Evolutionary conservation across 2,113 vertebrate genomes (phyloP).

Genomic region (Jacana jacana): DNA sequence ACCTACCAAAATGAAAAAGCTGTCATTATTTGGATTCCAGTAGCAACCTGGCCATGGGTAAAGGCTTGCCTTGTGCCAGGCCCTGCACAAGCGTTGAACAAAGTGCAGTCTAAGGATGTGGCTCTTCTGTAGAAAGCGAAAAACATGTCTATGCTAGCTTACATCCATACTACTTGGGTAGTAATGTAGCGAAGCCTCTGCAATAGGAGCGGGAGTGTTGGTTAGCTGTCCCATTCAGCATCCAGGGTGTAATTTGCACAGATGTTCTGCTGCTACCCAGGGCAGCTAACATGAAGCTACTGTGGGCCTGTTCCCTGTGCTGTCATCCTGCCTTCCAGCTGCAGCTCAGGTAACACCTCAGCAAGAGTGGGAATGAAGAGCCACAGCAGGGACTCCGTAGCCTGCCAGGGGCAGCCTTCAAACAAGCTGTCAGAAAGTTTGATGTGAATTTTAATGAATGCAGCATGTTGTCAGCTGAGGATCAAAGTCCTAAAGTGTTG

Average conservation of each 20-base stretch:
- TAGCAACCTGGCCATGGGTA: not conserved
- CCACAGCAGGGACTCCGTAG: not conserved
- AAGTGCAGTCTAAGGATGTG: not conserved
- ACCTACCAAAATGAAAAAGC: not conserved
- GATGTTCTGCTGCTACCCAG: not conserved
- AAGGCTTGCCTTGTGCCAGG: not conserved
- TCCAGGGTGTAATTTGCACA: not conserved
- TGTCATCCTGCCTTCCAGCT: not conserved
- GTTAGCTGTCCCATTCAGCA: not conserved
- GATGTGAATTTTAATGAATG: not conserved
- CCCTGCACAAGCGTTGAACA: not conserved
- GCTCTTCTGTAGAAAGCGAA: not conserved
- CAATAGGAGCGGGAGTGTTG: not conserved
- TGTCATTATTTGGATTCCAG: not conserved
- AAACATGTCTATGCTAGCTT: not conserved
- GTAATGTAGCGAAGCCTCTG: not conserved
- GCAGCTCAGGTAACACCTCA: not conserved
- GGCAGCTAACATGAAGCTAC: not conserved
- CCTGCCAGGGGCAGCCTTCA: not conserved
- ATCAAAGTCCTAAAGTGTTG: not conserved
- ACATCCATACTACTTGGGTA: not conserved
- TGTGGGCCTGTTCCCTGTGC: not conserved
- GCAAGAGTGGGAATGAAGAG: not conserved
- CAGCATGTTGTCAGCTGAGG: not conserved
- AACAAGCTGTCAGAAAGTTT: not conserved